These are phyloP conservation scores for Terrapene triunguis DNA, from an alignment of 2,113 vertebrate genomes.

Conservation along the genomic window DNA sequence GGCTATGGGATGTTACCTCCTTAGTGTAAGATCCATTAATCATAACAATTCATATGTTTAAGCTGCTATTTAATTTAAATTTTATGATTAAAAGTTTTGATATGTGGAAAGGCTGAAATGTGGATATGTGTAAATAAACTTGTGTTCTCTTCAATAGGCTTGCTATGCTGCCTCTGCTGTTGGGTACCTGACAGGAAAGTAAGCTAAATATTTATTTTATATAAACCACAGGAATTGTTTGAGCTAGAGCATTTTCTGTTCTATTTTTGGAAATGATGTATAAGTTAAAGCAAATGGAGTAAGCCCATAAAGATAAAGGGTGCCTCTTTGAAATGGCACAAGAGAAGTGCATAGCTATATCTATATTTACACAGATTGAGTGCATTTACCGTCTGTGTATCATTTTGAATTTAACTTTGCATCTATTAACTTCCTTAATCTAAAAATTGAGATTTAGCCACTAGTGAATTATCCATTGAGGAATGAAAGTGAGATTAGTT, in stretches of 20 bases:
- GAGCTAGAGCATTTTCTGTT: neutral
- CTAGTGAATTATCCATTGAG: neutral
- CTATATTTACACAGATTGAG: no score
- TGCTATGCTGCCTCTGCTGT: slow-evolving; percentile 95
- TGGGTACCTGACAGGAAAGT: slow-evolving; percentile 96
- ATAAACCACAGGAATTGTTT: neutral
- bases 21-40: neutral
- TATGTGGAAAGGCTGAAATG: neutral
- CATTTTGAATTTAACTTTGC: no score
- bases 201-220: slow-evolving; percentile 41
- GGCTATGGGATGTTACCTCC: neutral
- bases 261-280: neutral
- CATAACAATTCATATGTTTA: neutral
- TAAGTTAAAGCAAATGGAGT: neutral
- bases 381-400: no score
- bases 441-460: no score
- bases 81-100: neutral
- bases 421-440: no score
- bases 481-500: no score
- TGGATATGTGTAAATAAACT: neutral
- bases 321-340: no score
- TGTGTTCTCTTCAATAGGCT: slow-evolving; percentile 81
- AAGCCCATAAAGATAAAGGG: neutral
- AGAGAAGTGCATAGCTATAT: no score
- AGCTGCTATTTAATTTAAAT: neutral